Evolutionary conservation across 92 coral and sea anemone genomes (phyloP).

Genomic region (Phymanthus crucifer): DNA sequence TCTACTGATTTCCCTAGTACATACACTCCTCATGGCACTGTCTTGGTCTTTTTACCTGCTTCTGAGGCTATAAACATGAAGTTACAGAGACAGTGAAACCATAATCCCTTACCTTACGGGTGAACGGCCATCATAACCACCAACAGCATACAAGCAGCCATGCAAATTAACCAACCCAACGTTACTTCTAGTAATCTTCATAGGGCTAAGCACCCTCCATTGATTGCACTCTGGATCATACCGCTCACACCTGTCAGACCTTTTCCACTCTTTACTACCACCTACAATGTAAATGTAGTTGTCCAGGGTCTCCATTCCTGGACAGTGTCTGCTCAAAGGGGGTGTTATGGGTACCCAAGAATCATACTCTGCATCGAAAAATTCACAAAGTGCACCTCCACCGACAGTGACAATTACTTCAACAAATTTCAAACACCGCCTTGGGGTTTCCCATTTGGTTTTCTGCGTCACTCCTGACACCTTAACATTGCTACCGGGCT

Average conservation of each 20-base stretch:
- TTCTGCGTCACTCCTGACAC: constrained; percentile 38
- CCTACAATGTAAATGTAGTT: constrained; percentile 85
- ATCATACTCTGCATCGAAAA: constrained; percentile 66
- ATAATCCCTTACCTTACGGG: constrained; percentile 69
- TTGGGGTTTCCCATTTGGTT: constrained; percentile 65
- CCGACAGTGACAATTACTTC: constrained; percentile 80
- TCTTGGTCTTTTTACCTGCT: no score
- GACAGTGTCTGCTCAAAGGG: constrained; percentile 84
- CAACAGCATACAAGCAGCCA: constrained; percentile 80
- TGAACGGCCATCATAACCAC: constrained; percentile 92
- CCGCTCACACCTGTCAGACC: constrained; percentile 77
- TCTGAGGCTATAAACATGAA: no score
- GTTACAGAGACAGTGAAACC: no score
- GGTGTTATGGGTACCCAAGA: constrained; percentile 77
- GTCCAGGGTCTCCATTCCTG: constrained; percentile 84
- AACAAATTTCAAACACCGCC: constrained; percentile 80
- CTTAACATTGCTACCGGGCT: constrained; percentile 1
- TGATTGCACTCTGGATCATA: constrained; percentile 78
- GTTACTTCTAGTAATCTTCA: constrained; percentile 85
- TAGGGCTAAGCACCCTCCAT: constrained; percentile 76
- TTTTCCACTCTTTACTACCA: constrained; percentile 92
- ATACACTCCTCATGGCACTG: no score
- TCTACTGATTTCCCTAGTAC: no score
- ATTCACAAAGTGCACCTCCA: constrained; percentile 79
- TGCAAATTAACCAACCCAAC: constrained; percentile 84